Conservation (phyloP, 2,113 vertebrate species). For the Psittacus erithacus region DNA sequence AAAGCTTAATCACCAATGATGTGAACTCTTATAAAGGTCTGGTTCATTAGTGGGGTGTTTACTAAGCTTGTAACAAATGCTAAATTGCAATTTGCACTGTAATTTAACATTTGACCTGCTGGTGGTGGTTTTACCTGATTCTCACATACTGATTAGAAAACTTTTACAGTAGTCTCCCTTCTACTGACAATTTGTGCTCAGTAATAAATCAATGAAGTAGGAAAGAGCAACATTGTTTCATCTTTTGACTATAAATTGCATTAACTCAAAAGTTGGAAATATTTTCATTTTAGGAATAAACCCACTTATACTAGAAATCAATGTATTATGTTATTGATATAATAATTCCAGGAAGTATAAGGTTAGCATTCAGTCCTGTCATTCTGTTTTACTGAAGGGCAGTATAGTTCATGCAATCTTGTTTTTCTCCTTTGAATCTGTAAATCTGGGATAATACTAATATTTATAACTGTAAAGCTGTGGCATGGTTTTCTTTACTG, state of each 20-base stretch:
- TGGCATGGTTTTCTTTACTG: background rate
- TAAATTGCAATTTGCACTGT: conserved; percentile 26
- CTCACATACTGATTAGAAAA: background rate
- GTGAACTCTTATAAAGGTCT: conserved; percentile 60
- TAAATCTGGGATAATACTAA: background rate
- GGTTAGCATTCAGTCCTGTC: background rate
- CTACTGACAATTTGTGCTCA: background rate
- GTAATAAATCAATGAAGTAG: background rate
- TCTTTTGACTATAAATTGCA: background rate
- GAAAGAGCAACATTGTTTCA: background rate
- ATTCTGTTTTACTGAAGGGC: background rate
- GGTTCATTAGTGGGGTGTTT: conserved; percentile 44
- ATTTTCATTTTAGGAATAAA: background rate
- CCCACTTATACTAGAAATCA: background rate
- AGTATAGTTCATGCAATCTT: accelerated
- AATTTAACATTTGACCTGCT: conserved; percentile 61
- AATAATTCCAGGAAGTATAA: background rate
- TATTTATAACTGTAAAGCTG: background rate
- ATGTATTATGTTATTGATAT: background rate
- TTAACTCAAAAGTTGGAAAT: background rate
- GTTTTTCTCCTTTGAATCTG: background rate
- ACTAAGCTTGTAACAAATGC: conserved; percentile 46
- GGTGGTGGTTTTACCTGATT: background rate
- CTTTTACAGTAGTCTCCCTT: background rate
- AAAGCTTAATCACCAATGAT: conserved; percentile 60